These are phyloP conservation scores for Drosophila ananassae DNA, from an alignment of 1,140 invertebrate species.

Conservation along the genomic window DNA sequence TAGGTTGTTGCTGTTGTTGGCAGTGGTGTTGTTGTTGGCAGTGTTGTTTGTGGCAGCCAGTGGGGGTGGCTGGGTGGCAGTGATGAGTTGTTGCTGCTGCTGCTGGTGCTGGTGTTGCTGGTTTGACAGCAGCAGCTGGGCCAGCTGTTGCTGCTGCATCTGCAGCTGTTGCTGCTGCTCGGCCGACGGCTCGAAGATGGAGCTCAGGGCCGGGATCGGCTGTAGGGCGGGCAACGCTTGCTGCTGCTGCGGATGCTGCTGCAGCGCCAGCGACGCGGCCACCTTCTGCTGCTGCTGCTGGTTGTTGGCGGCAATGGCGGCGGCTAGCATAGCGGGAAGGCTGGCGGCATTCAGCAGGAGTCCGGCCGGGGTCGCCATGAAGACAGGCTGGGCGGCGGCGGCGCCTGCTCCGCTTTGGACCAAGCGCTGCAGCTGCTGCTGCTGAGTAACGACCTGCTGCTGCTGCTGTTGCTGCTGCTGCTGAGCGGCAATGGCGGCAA, in stretches of 20 bases:
- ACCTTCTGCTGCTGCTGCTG: conserved; percentile 65
- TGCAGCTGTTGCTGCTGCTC: conserved; percentile 60
- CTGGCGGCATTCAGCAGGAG: conserved; percentile 75
- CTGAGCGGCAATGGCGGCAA: conserved; percentile 65
- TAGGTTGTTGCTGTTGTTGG: conserved; percentile 26
- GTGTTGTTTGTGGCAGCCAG: conserved; percentile 52
- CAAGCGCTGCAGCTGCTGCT: conserved; percentile 67
- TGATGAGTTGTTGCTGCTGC: conserved; percentile 72
- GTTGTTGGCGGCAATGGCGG: conserved; percentile 69
- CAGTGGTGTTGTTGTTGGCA: conserved; percentile 29
- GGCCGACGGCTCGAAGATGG: conserved; percentile 67
- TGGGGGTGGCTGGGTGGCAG: conserved; percentile 50
- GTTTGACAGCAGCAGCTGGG: conserved; percentile 56
- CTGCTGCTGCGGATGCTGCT: conserved; percentile 57
- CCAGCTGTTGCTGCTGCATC: conserved; percentile 66
- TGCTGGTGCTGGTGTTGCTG: conserved; percentile 64
- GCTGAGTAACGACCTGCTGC: conserved; percentile 58
- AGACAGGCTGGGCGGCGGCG: conserved; percentile 74
- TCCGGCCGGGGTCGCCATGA: conserved; percentile 79
- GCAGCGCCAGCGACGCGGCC: conserved; percentile 54
- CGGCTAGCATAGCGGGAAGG: conserved; percentile 75
- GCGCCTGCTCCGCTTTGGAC: conserved; percentile 46
- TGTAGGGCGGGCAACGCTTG: conserved; percentile 71
- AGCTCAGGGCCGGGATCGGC: conserved; percentile 77
- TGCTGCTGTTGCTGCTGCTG: conserved; percentile 65